Evolutionary conservation across 1,140 invertebrate genomes (phyloP).

Genomic region (Dufourea novaeangliae): DNA sequence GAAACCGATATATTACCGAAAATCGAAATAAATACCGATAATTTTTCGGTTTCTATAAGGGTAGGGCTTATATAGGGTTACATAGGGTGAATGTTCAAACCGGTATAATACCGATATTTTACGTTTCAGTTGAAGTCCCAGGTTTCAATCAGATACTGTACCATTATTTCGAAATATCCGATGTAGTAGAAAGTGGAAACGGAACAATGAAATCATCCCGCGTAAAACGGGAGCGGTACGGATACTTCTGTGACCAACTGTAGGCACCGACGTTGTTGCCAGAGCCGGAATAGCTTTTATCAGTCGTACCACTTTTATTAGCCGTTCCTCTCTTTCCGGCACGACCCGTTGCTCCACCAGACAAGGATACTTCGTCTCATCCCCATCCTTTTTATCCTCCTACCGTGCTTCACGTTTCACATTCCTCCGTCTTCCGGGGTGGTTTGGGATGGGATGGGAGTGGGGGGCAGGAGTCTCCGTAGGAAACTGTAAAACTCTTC

Average conservation of each 20-base stretch:
- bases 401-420: slow-evolving; percentile 5
- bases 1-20: too few relatives aligned
- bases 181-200: neutral
- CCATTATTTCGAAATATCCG: too few relatives aligned
- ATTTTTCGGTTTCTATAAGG: too few relatives aligned
- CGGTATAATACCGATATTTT: too few relatives aligned
- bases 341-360: slow-evolving; percentile 23
- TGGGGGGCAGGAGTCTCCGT: neutral
- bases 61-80: too few relatives aligned
- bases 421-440: slow-evolving; percentile 10
- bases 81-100: too few relatives aligned
- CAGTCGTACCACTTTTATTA: slow-evolving; percentile 74
- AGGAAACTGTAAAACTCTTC: slow-evolving; percentile 39
- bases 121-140: too few relatives aligned
- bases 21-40: too few relatives aligned
- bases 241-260: neutral
- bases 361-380: slow-evolving; percentile 11
- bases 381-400: neutral
- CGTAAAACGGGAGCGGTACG: neutral
- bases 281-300: slow-evolving; percentile 69
- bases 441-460: too few relatives aligned
- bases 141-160: too few relatives aligned
- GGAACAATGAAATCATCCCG: neutral
- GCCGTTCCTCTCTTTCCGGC: slow-evolving; percentile 51
- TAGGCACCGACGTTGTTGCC: slow-evolving; percentile 33